These are phyloP conservation scores for Odontocolon sp. DNA, from an alignment of 2,888 invertebrate genomes.

Conservation along the genomic window DNA sequence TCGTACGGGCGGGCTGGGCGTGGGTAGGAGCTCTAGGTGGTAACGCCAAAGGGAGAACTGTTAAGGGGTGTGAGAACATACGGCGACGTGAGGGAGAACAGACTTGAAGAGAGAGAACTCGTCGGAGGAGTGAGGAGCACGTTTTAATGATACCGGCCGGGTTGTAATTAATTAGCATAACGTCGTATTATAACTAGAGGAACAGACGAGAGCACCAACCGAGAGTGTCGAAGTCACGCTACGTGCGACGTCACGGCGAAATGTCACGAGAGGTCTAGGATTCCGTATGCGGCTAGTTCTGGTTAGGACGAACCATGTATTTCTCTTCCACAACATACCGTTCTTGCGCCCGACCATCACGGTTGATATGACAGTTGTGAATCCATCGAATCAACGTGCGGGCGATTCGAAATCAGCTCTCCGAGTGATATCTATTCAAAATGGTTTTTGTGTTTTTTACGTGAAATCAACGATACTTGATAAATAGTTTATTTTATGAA, in stretches of 20 bases:
- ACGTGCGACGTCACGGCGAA: constrained; percentile 1
- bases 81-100: constrained; percentile 19
- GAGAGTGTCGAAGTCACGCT: constrained; percentile 31
- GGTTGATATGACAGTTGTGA: too few species aligned
- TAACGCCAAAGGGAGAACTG: constrained; percentile 2
- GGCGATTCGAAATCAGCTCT: too few species aligned
- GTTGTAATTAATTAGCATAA: constrained; percentile 63
- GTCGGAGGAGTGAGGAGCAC: constrained; percentile 26
- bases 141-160: constrained; percentile 56
- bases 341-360: too few species aligned
- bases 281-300: too few species aligned
- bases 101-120: constrained; percentile 20
- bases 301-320: too few species aligned
- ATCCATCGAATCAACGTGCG: too few species aligned
- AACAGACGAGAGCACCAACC: constrained; percentile 1
- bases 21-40: constrained; percentile 33
- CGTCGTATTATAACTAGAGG: constrained; percentile 51
- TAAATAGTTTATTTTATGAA: too few species aligned
- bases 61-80: constrained; percentile 20
- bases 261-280: neutral
- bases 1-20: constrained; percentile 34
- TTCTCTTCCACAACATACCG: too few species aligned
- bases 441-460: too few species aligned
- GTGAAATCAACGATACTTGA: too few species aligned
- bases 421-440: too few species aligned